A percentile compares a stretch with the other conserved stretches of the same genome.
Conservation (phyloP, 2,888 invertebrate species). For the Drosophila colorata region DNA sequence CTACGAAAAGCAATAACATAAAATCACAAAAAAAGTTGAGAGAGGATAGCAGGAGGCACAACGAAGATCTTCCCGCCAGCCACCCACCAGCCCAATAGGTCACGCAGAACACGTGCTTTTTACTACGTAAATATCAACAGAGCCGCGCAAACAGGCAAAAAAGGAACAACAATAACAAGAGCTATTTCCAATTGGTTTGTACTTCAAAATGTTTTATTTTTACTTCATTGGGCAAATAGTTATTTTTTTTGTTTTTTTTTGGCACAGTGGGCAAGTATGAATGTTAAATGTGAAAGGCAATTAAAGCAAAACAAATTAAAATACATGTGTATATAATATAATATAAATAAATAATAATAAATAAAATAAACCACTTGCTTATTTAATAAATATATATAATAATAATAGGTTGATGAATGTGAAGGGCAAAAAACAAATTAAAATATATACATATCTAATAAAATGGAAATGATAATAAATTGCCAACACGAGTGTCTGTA, state of each 20-base stretch:
- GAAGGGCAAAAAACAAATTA: too few species aligned
- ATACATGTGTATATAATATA: neutral
- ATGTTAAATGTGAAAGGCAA: slow-evolving; percentile 8
- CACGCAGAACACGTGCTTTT: slow-evolving; percentile 59
- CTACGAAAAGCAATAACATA: slow-evolving; percentile 41
- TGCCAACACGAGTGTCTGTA: too few species aligned
- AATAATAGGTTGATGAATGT: too few species aligned
- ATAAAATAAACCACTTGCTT: too few species aligned
- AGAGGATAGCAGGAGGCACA: slow-evolving; percentile 18
- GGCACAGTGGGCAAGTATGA: slow-evolving; percentile 45
- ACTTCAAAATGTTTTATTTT: slow-evolving; percentile 39
- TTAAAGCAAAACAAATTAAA: neutral
- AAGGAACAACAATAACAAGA: slow-evolving; percentile 36
- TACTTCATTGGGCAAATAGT: slow-evolving; percentile 25
- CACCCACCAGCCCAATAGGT: slow-evolving; percentile 31
- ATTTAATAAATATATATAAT: too few species aligned
- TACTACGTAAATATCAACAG: slow-evolving; percentile 49
- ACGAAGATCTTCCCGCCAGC: slow-evolving; percentile 8
- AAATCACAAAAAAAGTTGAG: slow-evolving; percentile 16
- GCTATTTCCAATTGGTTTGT: slow-evolving; percentile 64
- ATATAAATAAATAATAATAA: too few species aligned
- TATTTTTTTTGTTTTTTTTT: slow-evolving; percentile 10
- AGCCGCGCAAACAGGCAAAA: slow-evolving; percentile 23
- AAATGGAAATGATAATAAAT: too few species aligned
- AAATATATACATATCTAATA: too few species aligned